Evolutionary conservation across 2,797 vertebrate species (phyloP).

Genomic region (Acrocephalus scirpaceus): DNA sequence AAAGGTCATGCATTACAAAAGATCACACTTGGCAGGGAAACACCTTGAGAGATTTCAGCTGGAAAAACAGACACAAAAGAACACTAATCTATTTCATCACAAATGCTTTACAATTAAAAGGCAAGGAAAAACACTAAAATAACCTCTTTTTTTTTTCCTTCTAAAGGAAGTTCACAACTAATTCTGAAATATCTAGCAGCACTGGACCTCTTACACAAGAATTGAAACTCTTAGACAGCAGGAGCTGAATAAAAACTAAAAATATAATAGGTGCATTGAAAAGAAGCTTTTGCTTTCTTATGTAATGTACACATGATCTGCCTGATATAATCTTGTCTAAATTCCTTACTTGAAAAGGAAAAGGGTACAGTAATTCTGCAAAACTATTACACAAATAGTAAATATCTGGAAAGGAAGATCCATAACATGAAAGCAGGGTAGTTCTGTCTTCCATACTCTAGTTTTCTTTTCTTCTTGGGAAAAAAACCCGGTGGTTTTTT

Average conservation of each 20-base stretch:
- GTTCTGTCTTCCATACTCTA: background rate
- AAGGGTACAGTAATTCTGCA: background rate
- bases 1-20: background rate
- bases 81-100: background rate
- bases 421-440: background rate
- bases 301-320: background rate
- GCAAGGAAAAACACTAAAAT: background rate
- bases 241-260: background rate
- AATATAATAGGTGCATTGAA: background rate
- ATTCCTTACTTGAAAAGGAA: background rate
- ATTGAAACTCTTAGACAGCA: background rate
- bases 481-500: background rate
- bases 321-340: background rate
- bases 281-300: background rate
- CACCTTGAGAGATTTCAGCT: background rate
- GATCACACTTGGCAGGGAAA: background rate
- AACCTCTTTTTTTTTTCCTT: accelerated
- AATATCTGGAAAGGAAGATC: background rate
- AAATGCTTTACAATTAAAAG: background rate
- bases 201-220: background rate
- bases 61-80: background rate
- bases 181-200: background rate
- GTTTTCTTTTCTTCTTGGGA: background rate
- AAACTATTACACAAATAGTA: background rate
- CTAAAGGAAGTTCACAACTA: background rate